Base-by-base conservation (phyloP, 2,113 vertebrate species). In the Cyphomyrus plagiostoma region DNA sequence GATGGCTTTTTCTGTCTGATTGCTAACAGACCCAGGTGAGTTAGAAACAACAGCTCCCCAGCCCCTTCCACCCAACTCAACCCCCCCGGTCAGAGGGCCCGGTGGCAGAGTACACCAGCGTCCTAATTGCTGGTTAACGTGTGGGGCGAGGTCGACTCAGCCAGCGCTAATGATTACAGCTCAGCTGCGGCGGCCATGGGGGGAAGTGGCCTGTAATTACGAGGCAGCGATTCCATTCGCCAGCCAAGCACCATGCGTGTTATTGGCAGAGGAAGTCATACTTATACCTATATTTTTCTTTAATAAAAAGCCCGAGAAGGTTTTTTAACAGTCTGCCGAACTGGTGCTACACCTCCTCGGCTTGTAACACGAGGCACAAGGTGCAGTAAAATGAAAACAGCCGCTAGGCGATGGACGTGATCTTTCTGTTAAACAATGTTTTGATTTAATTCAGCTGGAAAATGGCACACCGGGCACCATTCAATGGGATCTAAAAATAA, bases 1-100 rank as follows among this genome's bases (percentile, higher is more conserved):
- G 88, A 82, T 13, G 87, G 66, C 84, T 53, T 88, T 83, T 89
- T 74, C 88, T 48, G 91, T 90, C 90, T 94, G 93, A 94, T 93
- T 92, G 90, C 91, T 92, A 93, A 93, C 93, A 95, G 93, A 94
- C 90, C 90, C 90, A 93, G 91, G 93, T 94, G 91, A 91, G 91
- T 90, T 84, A 86, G 58, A 46, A 30, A 53, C 39, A 45, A 56
- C 56, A 39, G 30, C 86, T 39, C 88, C 11, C 66, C 66, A 21
- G 17, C 48, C 26, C 13, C 66, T 19, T 53, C 17, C 52, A 53
- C 62, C 58, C 62, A 11, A 21, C 30, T 80, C 86, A n/a, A 26
- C 70, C 13, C 74, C 70, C 74, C 35, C 35, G 5, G 74, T 35
- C 35, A 42, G 74, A 39, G 35, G 74, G 3, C 42, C 74, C 2